Evolutionary conservation across 1,140 invertebrate species (phyloP), one percentile per base, ranked within the genome.

Genomic region (Atta cephalotes): DNA sequence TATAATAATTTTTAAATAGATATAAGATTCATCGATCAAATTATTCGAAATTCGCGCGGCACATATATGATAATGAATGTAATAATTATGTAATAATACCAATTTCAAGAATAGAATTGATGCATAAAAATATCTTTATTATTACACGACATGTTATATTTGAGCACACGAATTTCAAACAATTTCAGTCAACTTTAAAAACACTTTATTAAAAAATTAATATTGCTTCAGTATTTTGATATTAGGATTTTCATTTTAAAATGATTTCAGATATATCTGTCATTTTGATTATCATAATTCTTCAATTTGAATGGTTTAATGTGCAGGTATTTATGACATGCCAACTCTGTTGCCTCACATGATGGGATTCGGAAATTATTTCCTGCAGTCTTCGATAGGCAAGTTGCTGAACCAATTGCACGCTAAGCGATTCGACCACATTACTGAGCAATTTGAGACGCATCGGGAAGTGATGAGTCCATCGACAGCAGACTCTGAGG

Each of bases 381-480:
- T 96, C 60, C 94, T 97, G 58, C 96, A 96, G 3, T 94, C 96
- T 14, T 96, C 96, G 3, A 90, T 97, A 25, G 96, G 96, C 56
- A 97, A 97, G 92, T 94, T 97, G 14, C 94, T 97, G 35, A 96
- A 97, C 88, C 96, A 97, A 89, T 91, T 97, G 82, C 95, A 96
- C 74, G 94, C 95, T 81, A 96, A 94, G 66, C 86, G 92, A 39
- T 49, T 91, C 9, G 95, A 95, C 65, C 93, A 95, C 4, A 86
- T 93, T 31, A 85, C 93, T 39, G 95, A 95, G 60, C 93, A 94
- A 18, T 94, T 93, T 53, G 94, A 95, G 21, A 88, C 92, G 7
- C 93, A 95, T 72, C 92, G 92, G 9, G 95, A 95, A 85, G 91
- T 91, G 1, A 91, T 94, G 78, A 95, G 94, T 89, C 95, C 94